These are phyloP conservation scores for Cyphomyrus plagiostoma DNA, from an alignment of 2,113 vertebrate genomes.

Conservation along the genomic window DNA sequence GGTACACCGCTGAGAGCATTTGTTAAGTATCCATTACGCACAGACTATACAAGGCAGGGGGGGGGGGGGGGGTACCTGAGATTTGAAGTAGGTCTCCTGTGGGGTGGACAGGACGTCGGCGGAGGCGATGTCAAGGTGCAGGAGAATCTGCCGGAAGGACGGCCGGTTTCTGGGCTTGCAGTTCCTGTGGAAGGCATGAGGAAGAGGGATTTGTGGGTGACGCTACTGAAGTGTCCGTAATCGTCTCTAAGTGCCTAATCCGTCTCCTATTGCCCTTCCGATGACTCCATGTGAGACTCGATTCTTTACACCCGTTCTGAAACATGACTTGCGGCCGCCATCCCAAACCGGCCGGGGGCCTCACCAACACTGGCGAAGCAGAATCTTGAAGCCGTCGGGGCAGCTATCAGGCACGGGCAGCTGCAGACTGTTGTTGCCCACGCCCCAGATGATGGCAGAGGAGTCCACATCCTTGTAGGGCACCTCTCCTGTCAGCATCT, in stretches of 20 bases:
- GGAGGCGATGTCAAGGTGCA: conserved; percentile 91
- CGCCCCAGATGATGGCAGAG: conserved; percentile 95
- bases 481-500: conserved; percentile 92
- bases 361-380: conserved; percentile 94
- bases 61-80: conserved; percentile 61
- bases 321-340: background rate
- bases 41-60: background rate
- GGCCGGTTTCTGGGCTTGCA: conserved; percentile 91
- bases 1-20: background rate
- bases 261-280: background rate
- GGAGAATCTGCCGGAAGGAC: conserved; percentile 90
- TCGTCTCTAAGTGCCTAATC: background rate
- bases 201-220: background rate
- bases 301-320: background rate
- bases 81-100: conserved; percentile 93
- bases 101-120: conserved; percentile 90
- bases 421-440: conserved; percentile 95
- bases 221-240: background rate
- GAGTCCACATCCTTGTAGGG: conserved; percentile 97
- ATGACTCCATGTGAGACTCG: background rate
- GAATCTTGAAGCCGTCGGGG: conserved; percentile 94
- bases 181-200: conserved; percentile 64
- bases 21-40: background rate
- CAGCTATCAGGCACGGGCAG: conserved; percentile 90
- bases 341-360: conserved; percentile 23